Conservation (phyloP, 2,797 vertebrate species). For the Craterocephalus amniculus region DNA sequence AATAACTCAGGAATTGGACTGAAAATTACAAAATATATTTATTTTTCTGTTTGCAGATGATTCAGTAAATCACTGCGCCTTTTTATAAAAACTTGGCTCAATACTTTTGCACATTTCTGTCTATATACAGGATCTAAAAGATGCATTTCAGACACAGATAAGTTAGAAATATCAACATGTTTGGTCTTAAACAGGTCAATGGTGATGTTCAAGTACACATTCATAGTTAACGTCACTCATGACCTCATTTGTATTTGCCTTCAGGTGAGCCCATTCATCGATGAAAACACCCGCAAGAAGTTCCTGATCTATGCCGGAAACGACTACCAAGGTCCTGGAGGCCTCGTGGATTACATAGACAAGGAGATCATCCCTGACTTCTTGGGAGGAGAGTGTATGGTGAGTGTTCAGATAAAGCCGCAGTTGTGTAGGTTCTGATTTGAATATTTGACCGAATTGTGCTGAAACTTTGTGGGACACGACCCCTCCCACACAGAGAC, state of each 20-base stretch:
- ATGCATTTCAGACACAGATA: too few species aligned
- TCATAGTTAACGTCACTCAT: background rate
- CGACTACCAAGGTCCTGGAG: slow-evolving; percentile 97
- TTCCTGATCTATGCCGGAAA: slow-evolving; percentile 99
- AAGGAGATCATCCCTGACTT: slow-evolving; percentile 98
- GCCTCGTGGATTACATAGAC: slow-evolving; percentile 97
- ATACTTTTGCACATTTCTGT: too few species aligned
- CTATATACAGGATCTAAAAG: too few species aligned
- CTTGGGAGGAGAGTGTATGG: slow-evolving; percentile 97
- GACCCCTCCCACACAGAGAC: background rate
- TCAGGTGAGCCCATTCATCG: slow-evolving; percentile 98
- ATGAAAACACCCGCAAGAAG: slow-evolving; percentile 98
- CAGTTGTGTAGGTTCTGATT: background rate
- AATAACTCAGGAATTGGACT: too few species aligned
- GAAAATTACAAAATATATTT: too few species aligned
- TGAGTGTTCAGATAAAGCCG: slow-evolving; percentile 61
- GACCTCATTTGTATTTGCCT: slow-evolving; percentile 8
- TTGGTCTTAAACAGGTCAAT: too few species aligned
- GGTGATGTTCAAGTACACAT: too few species aligned
- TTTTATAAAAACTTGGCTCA: too few species aligned
- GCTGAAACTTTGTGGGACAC: slow-evolving; percentile 6
- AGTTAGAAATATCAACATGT: too few species aligned
- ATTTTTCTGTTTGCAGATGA: too few species aligned
- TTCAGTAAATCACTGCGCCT: too few species aligned
- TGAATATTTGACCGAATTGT: background rate